Percentiles rank a stretch among this genome's conserved stretches.
phyloP scores from a whole-genome alignment of 2,888 invertebrate genomes.

The Hybos culiciformis region DNA sequence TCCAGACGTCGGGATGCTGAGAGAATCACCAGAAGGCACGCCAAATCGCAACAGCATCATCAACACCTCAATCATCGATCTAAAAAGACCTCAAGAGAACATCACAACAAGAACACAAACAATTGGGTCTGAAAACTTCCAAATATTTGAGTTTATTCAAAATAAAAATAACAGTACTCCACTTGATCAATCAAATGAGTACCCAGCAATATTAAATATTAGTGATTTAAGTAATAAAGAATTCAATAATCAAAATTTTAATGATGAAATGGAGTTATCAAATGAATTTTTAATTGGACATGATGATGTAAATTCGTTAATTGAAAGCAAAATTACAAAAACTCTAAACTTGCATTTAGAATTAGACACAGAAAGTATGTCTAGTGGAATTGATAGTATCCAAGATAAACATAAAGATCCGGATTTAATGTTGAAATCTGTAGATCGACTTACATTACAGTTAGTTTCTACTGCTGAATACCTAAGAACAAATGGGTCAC shows the following conservation, averaged over 20 bases:
- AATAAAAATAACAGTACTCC: no score
- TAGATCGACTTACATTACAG: constrained; percentile 50
- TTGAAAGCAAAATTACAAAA: no score
- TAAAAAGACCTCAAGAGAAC: no score
- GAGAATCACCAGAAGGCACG: constrained; percentile 25
- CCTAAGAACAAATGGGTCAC: constrained; percentile 34
- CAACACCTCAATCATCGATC: no score
- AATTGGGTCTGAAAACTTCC: constrained; percentile 21
- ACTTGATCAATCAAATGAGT: constrained; percentile 37
- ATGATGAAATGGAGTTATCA: constrained; percentile 38
- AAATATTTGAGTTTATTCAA: no score
- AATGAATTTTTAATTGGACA: constrained; percentile 35
- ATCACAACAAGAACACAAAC: no score
- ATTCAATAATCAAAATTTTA: no score
- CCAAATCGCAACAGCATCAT: no score
- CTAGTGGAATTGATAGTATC: not conserved
- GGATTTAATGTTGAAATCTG: constrained; percentile 52
- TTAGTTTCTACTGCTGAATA: constrained; percentile 51
- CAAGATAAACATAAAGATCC: constrained; percentile 43
- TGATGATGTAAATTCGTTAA: constrained; percentile 29
- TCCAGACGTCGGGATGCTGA: constrained; percentile 41
- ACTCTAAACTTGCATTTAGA: no score
- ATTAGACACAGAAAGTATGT: no score
- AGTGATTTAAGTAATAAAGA: no score
- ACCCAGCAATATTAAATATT: constrained; percentile 33